Evolutionary conservation across 1,140 invertebrate species (phyloP), one percentile per base, ranked within the genome.

Genomic region (Bombus waltoni): DNA sequence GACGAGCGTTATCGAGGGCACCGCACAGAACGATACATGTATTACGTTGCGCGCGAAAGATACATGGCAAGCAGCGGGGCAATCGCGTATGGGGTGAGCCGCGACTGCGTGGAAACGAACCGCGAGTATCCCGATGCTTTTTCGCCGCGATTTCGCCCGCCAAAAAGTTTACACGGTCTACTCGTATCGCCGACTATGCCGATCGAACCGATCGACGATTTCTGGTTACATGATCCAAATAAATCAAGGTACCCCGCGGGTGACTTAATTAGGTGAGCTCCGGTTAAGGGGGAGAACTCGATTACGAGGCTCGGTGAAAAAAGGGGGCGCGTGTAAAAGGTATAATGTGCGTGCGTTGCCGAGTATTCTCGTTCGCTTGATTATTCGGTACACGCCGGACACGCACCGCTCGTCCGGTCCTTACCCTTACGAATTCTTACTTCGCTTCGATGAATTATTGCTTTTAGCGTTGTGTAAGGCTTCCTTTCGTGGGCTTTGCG

Each of bases 11-110:
- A 87, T 73, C 81, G 85, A 87, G 84, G 59, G 88, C 89, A 83
- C 87, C 90, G 89, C 90, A 91, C 91, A 91, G 77, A 87, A 76
- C 88, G 90, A 92, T 87, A 88, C 88, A 90, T 89, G 89, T 87
- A 91, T 91, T 87, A 87, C 81, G 85, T 79, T 77, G 74, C 68
- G 74, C 74, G 81, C 75, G 81, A 79, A 76, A 84, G 81, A 79
- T 84, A 84, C 85, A 87, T 76, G 79, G 79, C 57, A n/a, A 47
- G 25, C 66, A 35, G 9, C 47, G 70, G 42, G 40, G 47, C 66
- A 59, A 68, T n/a, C 47, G 75, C 38, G 83, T 47, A 22, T 70
- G 72, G 72, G 35, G 47, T 15, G 42, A 66, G 66, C 40, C 70
- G 47, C 38, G 68, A 70, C 9, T 13, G 40, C 40, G 38, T 25